Evolutionary conservation across 2,888 invertebrate species (phyloP), one percentile per base, ranked within the genome.

Genomic region (Eilema caniola): DNA sequence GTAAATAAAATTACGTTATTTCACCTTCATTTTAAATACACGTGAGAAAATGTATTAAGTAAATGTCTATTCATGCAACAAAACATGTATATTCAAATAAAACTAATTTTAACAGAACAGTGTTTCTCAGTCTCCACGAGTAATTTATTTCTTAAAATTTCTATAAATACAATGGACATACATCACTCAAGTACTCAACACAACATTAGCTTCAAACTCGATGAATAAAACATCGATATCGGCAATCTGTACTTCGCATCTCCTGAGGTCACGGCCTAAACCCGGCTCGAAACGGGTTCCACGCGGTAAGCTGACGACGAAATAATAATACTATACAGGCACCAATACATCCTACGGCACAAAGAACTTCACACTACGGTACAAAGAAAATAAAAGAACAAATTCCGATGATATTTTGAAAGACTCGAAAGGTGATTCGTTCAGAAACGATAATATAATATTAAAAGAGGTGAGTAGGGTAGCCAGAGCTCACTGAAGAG

Each of bases 221-320:
- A 28, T 64, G 53, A 56, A 24, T 24, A 57, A 83, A 79, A 75
- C 77, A 83, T 87, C 88, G 85, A 86, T 76, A 83, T 63, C 72
- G 70, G 70, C 69, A 67, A 70, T 41, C 70, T 33, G 37, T 11
- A 24, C 62, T 62, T 41, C 81, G 56, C 92, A 78, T 73, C 91
- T 74, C 91, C 88, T 93, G 93, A 93, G 94, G 94, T 95, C 94
- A 94, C 92, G 94, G 93, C 93, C 92, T 88, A 93, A 90, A 90
- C 89, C 87, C 88, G 88, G 82, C 88, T 88, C 85, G 82, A 77
- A 86, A 94, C 94, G 89, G 88, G 93, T 94, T 94, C 89, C 88
- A 69, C 77, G 85, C 88, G 86, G 90, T 90, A 90, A 88, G 83
- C 84, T 84, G 80, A 84, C 89, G 88, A 83, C 90, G 86, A 89